Conservation (phyloP, 2,888 invertebrate genomes). For the Priocnemis perturbator region DNA sequence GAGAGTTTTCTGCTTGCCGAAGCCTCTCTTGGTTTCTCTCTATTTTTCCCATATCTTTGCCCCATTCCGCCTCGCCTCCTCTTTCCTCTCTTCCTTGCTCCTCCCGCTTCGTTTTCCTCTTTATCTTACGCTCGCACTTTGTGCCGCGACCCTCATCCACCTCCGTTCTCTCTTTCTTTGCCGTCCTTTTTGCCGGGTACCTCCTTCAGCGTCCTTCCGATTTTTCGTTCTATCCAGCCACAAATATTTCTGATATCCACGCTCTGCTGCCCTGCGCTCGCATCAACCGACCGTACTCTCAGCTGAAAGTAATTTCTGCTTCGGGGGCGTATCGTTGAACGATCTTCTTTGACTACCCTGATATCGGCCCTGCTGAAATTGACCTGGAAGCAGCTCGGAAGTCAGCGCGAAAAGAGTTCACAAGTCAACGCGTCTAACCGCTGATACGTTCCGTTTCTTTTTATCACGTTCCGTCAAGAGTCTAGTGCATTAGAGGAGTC, state of each 20-base stretch:
- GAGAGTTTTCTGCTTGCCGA: not conserved
- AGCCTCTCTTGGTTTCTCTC: constrained; percentile 1
- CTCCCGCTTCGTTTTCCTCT: not conserved
- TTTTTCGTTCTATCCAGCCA: constrained; percentile 7
- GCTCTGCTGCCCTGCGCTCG: not conserved
- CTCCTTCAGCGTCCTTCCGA: too few species aligned
- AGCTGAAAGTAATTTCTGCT: constrained; percentile 24
- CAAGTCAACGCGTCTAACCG: too few species aligned
- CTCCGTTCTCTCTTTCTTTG: not conserved
- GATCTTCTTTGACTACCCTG: not conserved
- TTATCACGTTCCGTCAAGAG: too few species aligned
- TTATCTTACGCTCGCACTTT: too few species aligned
- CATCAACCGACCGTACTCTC: not conserved
- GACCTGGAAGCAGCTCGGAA: constrained; percentile 14
- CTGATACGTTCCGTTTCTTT: too few species aligned
- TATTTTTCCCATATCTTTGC: not conserved
- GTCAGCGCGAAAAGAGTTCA: too few species aligned
- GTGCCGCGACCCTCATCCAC: too few species aligned
- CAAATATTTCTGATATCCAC: constrained; percentile 27
- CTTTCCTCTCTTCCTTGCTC: not conserved
- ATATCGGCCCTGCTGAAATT: constrained; percentile 4
- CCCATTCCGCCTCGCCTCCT: not conserved
- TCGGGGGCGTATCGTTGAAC: not conserved
- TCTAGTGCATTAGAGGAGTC: too few species aligned
- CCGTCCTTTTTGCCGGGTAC: not conserved